Evolutionary conservation across 1,140 invertebrate genomes (phyloP).

Genomic region (Lepidurus packardi): DNA sequence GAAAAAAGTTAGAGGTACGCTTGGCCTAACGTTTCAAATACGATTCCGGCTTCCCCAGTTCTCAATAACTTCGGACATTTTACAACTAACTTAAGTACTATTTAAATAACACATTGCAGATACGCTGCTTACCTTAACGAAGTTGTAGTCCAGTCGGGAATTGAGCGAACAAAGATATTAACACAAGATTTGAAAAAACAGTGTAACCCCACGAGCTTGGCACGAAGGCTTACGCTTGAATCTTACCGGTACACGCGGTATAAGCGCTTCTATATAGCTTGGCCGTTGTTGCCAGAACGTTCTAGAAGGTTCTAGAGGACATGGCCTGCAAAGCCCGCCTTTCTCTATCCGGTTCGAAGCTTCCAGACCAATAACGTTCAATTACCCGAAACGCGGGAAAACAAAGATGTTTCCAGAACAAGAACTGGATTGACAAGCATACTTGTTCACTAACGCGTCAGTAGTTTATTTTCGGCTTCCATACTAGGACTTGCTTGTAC

Average conservation of each 20-base stretch:
- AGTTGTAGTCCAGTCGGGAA: neutral
- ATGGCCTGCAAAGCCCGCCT: neutral
- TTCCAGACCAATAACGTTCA: neutral
- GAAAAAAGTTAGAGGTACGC: neutral
- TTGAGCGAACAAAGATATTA: neutral
- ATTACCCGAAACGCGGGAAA: neutral
- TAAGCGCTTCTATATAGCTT: neutral
- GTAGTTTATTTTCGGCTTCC: neutral
- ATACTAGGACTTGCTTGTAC: no score
- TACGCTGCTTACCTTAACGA: neutral
- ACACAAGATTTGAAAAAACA: neutral
- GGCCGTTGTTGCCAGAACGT: neutral
- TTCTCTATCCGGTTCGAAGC: neutral
- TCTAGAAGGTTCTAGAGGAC: neutral
- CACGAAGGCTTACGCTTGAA: constrained; percentile 4
- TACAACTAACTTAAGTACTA: neutral
- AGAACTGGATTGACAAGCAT: neutral
- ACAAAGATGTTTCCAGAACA: constrained; percentile 14
- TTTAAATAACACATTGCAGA: neutral
- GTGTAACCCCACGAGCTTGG: neutral
- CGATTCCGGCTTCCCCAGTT: no score
- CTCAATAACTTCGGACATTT: no score
- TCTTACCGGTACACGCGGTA: constrained; percentile 2
- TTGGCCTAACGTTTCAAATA: no score
- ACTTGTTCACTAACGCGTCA: neutral